A percentile compares a stretch with the other conserved stretches of the same genome.
Conservation (phyloP, 2,113 vertebrate genomes). For the Picathartes gymnocephalus region DNA sequence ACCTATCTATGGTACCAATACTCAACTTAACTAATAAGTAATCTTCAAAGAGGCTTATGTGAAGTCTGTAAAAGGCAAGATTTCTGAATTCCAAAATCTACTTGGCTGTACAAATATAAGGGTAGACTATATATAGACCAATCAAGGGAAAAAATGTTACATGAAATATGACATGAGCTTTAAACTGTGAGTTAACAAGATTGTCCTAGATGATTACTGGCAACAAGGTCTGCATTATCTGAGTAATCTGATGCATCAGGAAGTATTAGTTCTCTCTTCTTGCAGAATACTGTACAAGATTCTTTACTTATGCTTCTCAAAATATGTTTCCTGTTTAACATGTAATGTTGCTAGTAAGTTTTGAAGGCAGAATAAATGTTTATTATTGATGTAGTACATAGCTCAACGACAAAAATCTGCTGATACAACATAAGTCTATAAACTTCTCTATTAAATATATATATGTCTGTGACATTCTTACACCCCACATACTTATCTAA, state of each 20-base stretch:
- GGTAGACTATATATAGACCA: neutral
- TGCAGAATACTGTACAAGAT: neutral
- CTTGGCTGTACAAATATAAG: neutral
- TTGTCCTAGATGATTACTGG: neutral
- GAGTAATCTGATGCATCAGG: neutral
- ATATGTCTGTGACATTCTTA: neutral
- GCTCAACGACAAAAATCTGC: neutral
- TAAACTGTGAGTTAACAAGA: neutral
- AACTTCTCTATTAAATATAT: neutral
- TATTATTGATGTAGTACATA: neutral
- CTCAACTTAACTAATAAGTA: neutral
- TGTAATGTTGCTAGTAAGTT: neutral
- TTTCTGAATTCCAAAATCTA: neutral
- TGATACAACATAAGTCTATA: neutral
- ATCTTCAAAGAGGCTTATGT: neutral
- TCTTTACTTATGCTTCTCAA: neutral
- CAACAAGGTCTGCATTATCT: neutral
- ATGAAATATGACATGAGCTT: neutral
- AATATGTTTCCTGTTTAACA: neutral
- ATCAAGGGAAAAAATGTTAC: neutral
- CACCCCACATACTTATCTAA: neutral
- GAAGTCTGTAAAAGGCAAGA: neutral
- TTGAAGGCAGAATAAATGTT: neutral
- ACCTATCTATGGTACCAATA: neutral
- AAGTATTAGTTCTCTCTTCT: neutral